Percentiles rank a stretch among this genome's conserved stretches.
Conservation (phyloP, 1,140 invertebrate genomes). For the Ruditapes philippinarum region DNA sequence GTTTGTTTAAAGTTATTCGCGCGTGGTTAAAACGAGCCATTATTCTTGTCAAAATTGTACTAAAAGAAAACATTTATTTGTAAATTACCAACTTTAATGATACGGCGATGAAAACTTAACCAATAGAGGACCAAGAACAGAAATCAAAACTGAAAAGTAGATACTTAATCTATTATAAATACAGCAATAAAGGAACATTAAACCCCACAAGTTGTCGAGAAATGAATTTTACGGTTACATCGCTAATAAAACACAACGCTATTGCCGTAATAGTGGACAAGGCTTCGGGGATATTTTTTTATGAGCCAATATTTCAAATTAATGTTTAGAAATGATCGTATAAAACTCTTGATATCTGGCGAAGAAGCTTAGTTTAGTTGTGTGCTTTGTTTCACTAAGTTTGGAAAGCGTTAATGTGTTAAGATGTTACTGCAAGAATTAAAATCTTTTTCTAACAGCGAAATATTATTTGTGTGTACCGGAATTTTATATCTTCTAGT, state of each 20-base stretch:
- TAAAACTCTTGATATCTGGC: conserved; percentile 34
- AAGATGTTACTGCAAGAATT: no score
- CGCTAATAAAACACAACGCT: conserved; percentile 35
- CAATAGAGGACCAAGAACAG: neutral
- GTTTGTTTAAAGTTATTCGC: conserved; percentile 7
- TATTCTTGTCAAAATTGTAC: conserved; percentile 38
- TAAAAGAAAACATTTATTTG: conserved; percentile 66
- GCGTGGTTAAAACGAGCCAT: neutral
- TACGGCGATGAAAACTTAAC: conserved; percentile 9
- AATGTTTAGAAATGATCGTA: conserved; percentile 62
- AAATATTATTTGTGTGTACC: no score
- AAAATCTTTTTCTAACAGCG: no score
- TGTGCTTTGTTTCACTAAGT: conserved; percentile 20
- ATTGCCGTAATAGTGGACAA: conserved; percentile 60
- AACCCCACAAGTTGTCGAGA: conserved; percentile 37
- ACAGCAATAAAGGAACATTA: conserved; percentile 46
- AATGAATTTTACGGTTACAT: conserved; percentile 47
- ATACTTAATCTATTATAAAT: conserved; percentile 48
- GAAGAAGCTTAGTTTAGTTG: conserved; percentile 4
- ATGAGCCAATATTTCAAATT: conserved; percentile 65
- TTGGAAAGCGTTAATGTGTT: no score
- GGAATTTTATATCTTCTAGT: no score
- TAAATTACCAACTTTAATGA: conserved; percentile 55
- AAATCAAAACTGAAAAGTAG: conserved; percentile 58
- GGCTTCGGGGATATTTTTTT: conserved; percentile 50